phyloP scores from a whole-genome alignment of 1,140 invertebrate species.

The Atta texana region DNA sequence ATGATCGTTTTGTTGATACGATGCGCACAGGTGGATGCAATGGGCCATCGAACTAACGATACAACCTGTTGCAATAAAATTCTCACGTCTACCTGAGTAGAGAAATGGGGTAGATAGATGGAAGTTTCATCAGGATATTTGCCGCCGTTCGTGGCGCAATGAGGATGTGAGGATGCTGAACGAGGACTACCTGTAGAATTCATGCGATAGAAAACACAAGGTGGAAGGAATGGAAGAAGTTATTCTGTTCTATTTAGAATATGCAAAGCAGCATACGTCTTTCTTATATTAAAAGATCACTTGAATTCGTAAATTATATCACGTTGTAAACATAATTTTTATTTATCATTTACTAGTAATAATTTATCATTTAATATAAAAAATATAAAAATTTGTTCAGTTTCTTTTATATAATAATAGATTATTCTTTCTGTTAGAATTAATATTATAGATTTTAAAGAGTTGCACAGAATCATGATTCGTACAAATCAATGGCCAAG shows the following conservation, averaged over 20 bases:
- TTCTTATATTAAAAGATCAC: background rate
- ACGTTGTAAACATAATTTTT: background rate
- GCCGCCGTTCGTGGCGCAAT: constrained; percentile 71
- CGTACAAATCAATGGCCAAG: background rate
- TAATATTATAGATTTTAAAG: background rate
- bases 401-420: background rate
- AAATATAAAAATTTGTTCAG: background rate
- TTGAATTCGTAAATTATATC: background rate
- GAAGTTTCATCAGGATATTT: constrained; percentile 57
- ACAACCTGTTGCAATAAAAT: constrained; percentile 82
- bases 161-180: constrained; percentile 54
- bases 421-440: no score
- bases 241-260: background rate
- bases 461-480: background rate
- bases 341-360: background rate
- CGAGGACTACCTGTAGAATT: constrained; percentile 71
- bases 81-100: constrained; percentile 75
- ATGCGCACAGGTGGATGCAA: constrained; percentile 69
- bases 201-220: constrained; percentile 30
- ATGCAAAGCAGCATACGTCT: background rate
- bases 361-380: background rate
- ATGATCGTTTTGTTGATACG: constrained; percentile 32
- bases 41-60: constrained; percentile 73
- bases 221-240: constrained; percentile 21
- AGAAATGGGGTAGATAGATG: constrained; percentile 51